Evolutionary conservation across 2,888 invertebrate species (phyloP).

Genomic region (Escarpia spicata): DNA sequence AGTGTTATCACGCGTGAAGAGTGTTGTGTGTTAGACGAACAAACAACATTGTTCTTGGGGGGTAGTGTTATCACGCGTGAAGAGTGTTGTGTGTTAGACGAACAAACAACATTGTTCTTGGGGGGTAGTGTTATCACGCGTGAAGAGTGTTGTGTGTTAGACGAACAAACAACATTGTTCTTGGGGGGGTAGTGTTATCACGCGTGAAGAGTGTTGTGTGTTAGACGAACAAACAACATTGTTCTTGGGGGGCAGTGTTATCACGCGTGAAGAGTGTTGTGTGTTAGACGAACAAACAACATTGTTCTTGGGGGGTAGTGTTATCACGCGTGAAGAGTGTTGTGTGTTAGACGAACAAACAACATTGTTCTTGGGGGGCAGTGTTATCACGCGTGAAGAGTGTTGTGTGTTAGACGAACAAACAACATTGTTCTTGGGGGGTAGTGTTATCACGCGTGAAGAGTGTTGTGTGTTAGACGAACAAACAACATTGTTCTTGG

Average conservation of each 20-base stretch:
- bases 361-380: not conserved
- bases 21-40: not conserved
- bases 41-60: not conserved
- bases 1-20: too few species aligned
- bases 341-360: not conserved
- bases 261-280: too few species aligned
- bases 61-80: too few species aligned
- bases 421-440: not conserved
- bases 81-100: not conserved
- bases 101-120: not conserved
- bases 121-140: too few species aligned
- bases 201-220: too few species aligned
- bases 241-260: too few species aligned
- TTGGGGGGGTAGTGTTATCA: too few species aligned
- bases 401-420: not conserved
- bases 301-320: not conserved
- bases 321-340: too few species aligned
- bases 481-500: not conserved
- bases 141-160: too few species aligned
- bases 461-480: not conserved
- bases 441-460: too few species aligned
- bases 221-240: not conserved
- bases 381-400: too few species aligned
- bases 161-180: not conserved
- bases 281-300: not conserved